These are phyloP conservation scores for Pocillopora verrucosa DNA, from an alignment of 64 coral and sea anemone genomes.

Conservation along the genomic window DNA sequence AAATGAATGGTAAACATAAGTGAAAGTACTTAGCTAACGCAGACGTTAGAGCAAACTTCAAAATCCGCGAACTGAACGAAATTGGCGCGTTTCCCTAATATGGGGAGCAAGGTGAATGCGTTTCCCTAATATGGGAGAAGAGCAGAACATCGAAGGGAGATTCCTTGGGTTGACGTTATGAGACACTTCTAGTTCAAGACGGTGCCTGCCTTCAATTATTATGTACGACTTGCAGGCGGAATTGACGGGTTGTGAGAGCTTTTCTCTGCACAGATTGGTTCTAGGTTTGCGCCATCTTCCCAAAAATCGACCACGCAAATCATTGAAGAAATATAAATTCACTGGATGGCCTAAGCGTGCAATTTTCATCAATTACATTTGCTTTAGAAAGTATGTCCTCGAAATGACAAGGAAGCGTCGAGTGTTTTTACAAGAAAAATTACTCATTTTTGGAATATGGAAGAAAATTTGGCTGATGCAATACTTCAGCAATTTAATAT, in stretches of 20 bases:
- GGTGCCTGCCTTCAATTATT: background rate
- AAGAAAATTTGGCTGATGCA: conserved; percentile 8
- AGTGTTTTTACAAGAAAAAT: background rate
- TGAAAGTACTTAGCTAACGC: background rate
- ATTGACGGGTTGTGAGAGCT: background rate
- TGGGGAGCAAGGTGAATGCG: conserved; percentile 32
- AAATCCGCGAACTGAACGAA: conserved; percentile 33
- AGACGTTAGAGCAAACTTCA: background rate
- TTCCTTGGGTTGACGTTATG: conserved; percentile 24
- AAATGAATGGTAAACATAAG: background rate
- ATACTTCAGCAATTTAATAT: conserved; percentile 12
- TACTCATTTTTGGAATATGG: too few relatives aligned
- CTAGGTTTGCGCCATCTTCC: too few relatives aligned
- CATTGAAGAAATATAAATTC: background rate
- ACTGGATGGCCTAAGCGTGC: background rate
- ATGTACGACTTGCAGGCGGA: too few relatives aligned
- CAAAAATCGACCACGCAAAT: background rate
- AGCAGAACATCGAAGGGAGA: conserved; percentile 56
- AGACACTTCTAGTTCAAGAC: background rate
- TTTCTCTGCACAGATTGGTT: background rate
- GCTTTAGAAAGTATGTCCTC: background rate
- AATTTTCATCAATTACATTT: background rate
- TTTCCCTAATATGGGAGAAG: conserved; percentile 66
- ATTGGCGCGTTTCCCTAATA: conserved; percentile 58
- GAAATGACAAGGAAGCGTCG: background rate